Evolutionary conservation across 2,888 invertebrate genomes (phyloP).

Genomic region (Synergus laeviventris): DNA sequence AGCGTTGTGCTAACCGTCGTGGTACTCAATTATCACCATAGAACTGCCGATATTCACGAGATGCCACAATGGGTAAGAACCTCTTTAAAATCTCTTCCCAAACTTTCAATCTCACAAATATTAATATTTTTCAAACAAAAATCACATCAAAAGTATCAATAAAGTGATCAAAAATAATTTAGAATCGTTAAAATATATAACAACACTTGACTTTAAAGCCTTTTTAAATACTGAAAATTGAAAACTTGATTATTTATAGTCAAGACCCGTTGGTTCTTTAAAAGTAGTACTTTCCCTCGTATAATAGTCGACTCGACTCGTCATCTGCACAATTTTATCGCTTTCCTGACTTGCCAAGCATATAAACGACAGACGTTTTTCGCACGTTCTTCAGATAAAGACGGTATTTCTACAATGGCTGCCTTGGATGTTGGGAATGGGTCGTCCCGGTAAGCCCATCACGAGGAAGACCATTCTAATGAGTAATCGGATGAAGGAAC

Average conservation of each 20-base stretch:
- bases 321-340: conserved; percentile 41
- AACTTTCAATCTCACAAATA: too few species aligned
- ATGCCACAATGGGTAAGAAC: conserved; percentile 96
- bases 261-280: neutral
- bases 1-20: conserved; percentile 98
- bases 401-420: conserved; percentile 97
- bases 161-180: neutral
- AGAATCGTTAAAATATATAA: neutral
- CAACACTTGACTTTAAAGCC: neutral
- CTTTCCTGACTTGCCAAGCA: conserved; percentile 4
- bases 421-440: conserved; percentile 97
- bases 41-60: conserved; percentile 96
- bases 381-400: conserved; percentile 84
- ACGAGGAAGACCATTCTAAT: conserved; percentile 93
- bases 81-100: neutral
- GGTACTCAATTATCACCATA: conserved; percentile 97
- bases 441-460: conserved; percentile 95
- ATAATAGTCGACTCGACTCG: neutral
- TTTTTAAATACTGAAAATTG: neutral
- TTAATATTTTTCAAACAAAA: neutral
- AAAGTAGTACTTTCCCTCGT: neutral
- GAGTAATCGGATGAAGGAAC: conserved; percentile 93
- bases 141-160: neutral
- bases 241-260: neutral
- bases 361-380: conserved; percentile 25